Percentiles rank a stretch among this genome's conserved stretches.
Conservation (phyloP, 2,113 vertebrate species). For the Scomber colias region DNA sequence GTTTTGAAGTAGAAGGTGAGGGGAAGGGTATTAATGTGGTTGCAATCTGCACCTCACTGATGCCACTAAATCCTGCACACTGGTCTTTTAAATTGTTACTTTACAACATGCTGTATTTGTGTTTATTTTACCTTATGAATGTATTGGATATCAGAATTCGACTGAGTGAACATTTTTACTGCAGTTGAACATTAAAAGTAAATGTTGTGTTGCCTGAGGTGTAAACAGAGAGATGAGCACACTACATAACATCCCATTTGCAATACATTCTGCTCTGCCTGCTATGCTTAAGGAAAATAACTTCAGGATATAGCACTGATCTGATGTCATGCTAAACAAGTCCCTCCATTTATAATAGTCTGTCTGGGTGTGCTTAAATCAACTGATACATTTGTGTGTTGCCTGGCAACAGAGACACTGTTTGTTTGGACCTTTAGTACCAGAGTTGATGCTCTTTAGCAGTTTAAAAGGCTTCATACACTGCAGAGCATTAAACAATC, state of each 20-base stretch:
- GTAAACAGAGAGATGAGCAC: constrained; percentile 63
- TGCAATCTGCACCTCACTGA: too few relatives aligned
- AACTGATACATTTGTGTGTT: constrained; percentile 74
- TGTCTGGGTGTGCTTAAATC: constrained; percentile 68
- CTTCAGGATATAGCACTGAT: constrained; percentile 56
- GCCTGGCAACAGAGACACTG: constrained; percentile 70
- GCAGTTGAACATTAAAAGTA: constrained; percentile 33
- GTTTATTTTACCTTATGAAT: constrained; percentile 7
- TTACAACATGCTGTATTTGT: constrained; percentile 4
- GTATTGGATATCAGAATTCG: constrained; percentile 29
- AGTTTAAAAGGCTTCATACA: constrained; percentile 36
- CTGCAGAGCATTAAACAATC: too few relatives aligned
- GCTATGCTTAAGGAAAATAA: constrained; percentile 54
- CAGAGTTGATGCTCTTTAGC: constrained; percentile 54
- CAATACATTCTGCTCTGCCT: constrained; percentile 57
- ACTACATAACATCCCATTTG: constrained; percentile 53
- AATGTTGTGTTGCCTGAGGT: constrained; percentile 63
- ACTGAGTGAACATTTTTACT: constrained; percentile 35
- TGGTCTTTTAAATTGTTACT: background rate
- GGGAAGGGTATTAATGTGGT: too few relatives aligned
- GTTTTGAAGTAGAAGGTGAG: too few relatives aligned
- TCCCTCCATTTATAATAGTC: constrained; percentile 66
- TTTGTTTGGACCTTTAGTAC: constrained; percentile 58
- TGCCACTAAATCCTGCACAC: too few relatives aligned
- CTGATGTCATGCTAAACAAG: constrained; percentile 71